Base-by-base conservation (phyloP, 2,888 invertebrate species). In the Zootermopsis nevadensis region DNA sequence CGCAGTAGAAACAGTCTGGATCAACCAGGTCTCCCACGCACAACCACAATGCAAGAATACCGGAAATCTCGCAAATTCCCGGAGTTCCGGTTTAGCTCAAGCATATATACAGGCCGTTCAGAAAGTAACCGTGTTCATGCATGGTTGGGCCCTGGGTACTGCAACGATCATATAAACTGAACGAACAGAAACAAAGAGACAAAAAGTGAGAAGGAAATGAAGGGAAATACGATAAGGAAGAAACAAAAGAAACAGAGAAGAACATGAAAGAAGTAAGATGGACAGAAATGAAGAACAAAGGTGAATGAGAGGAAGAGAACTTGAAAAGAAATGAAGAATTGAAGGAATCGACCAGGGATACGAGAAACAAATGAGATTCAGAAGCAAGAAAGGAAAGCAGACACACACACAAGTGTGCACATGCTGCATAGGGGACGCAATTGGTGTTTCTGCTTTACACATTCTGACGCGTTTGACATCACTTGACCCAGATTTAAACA, bases 381-480 rank as follows among this genome's bases (percentile, higher is more conserved):
- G 27, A 1, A 27, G 12, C 27, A 66, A 66, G 12, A 27, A 66
- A n/a, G n/a, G 60, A 66, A 30, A 15, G 66, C 7, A 30, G 66
- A 66, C 27, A n/a, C 7, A 30, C n/a, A 66, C 27, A n/a, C 27
- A 66, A 8, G 30, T n/a, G 66, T 66, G 15, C 8, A 22, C 76
- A 76, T 19, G n/a, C 27, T 10, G 60, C 3, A 8, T 27, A 0
- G 6, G 7, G 60, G 10, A 27, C n/a, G 74, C 74, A 74, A 74
- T 74, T 74, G 74, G n/a, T 38, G 31, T 12, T 24, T 38, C 74
- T 38, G n/a, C 55, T 76, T 48, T 55, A 74, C 83, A 81, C 85
- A 85, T 91, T 93, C 92, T 92, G 92, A 91, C 91, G 93, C 91
- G 92, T 93, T 93, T 93, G 93, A 93, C 93, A 93, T 92, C 93